Conservation (phyloP, 2,113 vertebrate species). For the Microcebus murinus region DNA sequence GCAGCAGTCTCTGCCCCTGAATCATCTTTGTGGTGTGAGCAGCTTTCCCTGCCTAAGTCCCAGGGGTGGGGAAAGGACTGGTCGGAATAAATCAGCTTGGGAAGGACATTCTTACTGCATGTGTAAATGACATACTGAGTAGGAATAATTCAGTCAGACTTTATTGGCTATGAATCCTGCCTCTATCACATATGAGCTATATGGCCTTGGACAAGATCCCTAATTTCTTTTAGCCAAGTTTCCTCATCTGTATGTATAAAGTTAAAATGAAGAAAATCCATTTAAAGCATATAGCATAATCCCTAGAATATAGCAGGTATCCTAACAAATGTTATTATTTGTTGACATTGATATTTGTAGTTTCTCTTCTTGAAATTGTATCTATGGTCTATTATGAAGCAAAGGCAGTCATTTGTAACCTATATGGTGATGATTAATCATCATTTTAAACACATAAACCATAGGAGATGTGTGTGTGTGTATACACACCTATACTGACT, state of each 20-base stretch:
- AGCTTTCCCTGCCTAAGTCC: not conserved
- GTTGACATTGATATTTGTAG: not conserved
- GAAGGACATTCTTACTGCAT: not conserved
- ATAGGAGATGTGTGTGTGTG: not conserved
- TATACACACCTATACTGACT: not conserved
- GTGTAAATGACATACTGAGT: slow-evolving; percentile 32
- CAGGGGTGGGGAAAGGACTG: not conserved
- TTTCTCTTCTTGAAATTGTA: not conserved
- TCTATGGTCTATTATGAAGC: not conserved
- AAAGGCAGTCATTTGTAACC: not conserved
- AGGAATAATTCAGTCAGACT: slow-evolving; percentile 13
- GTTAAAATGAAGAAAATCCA: slow-evolving; percentile 53
- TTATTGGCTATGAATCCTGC: not conserved
- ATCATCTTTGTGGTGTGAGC: not conserved
- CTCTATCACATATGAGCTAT: slow-evolving; percentile 8
- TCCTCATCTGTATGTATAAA: not conserved
- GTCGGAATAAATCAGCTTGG: not conserved
- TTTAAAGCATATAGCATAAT: not conserved
- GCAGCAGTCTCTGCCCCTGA: not conserved
- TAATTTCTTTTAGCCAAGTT: not conserved
- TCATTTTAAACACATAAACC: slow-evolving; percentile 11
- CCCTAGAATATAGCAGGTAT: not conserved
- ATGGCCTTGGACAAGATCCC: not conserved
- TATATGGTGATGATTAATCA: not conserved
- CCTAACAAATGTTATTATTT: not conserved